Conservation (phyloP, 2,888 invertebrate species). For the Aspidapion aeneum region DNA sequence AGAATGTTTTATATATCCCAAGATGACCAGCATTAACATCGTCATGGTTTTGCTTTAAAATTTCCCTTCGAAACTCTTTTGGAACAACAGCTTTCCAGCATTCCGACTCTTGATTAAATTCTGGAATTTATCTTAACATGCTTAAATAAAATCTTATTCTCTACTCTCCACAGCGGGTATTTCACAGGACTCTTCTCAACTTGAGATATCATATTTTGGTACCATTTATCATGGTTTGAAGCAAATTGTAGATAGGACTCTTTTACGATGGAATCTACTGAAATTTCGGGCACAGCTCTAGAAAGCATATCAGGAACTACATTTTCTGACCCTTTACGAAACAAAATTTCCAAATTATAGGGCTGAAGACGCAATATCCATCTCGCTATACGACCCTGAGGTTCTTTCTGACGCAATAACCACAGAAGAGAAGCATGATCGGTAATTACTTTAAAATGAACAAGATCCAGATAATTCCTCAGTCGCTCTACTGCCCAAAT, state of each 20-base stretch:
- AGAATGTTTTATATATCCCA: constrained; percentile 27
- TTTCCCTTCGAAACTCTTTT: constrained; percentile 8
- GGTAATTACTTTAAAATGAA: constrained; percentile 22
- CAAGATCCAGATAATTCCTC: constrained; percentile 21
- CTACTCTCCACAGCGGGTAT: constrained; percentile 25
- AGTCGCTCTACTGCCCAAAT: constrained; percentile 25
- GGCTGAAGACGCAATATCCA: constrained; percentile 23
- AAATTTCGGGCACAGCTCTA: constrained; percentile 13
- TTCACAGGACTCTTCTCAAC: constrained; percentile 15
- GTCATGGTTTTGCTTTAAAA: constrained; percentile 22
- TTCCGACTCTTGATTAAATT: constrained; percentile 13
- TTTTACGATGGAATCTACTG: constrained; percentile 9
- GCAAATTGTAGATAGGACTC: background rate
- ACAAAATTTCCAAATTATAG: constrained; percentile 21
- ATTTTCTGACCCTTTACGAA: constrained; percentile 21
- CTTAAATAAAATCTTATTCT: constrained; percentile 21
- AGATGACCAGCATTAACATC: constrained; percentile 25
- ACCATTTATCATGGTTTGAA: constrained; percentile 22
- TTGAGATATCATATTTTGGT: constrained; percentile 16
- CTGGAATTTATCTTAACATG: constrained; percentile 18
- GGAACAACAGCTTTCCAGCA: constrained; percentile 26
- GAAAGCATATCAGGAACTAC: constrained; percentile 21
- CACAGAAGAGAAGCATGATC: constrained; percentile 25
- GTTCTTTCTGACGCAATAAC: constrained; percentile 20
- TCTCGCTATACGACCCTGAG: constrained; percentile 20